Percentiles rank a stretch among this genome's conserved stretches.
Conservation (phyloP, 2,797 vertebrate species). For the Tragelaphus eurycerus region DNA sequence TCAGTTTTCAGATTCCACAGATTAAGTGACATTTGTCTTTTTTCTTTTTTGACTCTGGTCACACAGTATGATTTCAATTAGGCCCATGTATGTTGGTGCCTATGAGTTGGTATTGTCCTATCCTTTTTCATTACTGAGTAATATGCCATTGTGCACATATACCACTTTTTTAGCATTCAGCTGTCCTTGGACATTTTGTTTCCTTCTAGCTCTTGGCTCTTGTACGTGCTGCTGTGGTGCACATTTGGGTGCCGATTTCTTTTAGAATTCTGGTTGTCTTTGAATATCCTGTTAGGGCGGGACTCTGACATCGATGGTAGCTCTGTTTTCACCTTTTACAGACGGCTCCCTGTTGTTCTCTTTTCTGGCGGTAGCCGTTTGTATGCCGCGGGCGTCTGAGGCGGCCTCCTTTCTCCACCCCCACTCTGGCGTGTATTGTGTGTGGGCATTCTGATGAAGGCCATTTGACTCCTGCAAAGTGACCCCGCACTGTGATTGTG, state of each 20-base stretch:
- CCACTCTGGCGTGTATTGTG: neutral
- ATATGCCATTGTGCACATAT: fast-evolving
- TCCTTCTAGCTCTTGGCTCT: neutral
- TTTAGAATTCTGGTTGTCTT: neutral
- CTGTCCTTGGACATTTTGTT: neutral
- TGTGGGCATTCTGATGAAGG: neutral
- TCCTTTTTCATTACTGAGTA: neutral
- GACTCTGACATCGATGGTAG: neutral
- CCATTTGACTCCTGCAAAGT: neutral
- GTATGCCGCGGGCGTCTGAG: fast-evolving
- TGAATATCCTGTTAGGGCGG: neutral
- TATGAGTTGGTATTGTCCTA: neutral
- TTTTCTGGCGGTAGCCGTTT: neutral
- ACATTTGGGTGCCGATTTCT: neutral
- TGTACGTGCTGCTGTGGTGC: fast-evolving
- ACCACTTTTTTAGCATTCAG: neutral
- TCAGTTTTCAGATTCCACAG: neutral
- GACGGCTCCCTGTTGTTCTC: neutral
- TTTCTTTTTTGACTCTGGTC: neutral
- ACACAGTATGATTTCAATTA: neutral
- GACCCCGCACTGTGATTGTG: neutral
- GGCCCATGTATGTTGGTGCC: neutral
- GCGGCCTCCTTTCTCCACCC: neutral
- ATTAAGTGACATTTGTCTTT: neutral
- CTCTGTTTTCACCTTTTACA: neutral